Evolutionary conservation across 2,113 vertebrate genomes (phyloP), one percentile per base, ranked within the genome.

Genomic region (Haplochromis vanheusdeni): DNA sequence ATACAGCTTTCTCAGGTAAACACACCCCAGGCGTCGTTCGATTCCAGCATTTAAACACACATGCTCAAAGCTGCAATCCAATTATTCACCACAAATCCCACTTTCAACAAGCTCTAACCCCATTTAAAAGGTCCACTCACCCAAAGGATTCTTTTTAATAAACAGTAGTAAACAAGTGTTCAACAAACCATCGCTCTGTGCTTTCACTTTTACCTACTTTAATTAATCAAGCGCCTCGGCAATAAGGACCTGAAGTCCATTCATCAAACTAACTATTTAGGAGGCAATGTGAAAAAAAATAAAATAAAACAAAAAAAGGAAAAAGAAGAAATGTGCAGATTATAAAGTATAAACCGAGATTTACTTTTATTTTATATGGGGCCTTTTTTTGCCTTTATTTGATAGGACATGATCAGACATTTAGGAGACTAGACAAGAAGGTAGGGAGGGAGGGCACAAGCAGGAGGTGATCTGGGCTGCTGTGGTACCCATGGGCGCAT

Each of bases 91-190:
- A 13, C 75, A 26, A 92, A 91, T 82, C 45, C 83, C 82, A 90
- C 92, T 91, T 92, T 93, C 91, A 90, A 93, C 87, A 86, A 91
- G 92, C 75, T 79, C 90, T 90, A 89, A 95, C 93, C 93, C 92
- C 85, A 87, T 94, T 94, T 93, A 95, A 89, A 83, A 94, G 91
- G 91, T 95, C 88, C 90, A 51, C 82, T 79, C 88, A 92, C 93
- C 95, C 93, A 90, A 84, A 91, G 80, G 91, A 93, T 81, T 21
- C 75, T 91, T 92, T 93, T 92, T 93, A 94, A 95, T 94, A 95
- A 95, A 94, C 89, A 92, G 85, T 7, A 90, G 89, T 82, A 73
- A 93, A 92, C 83, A 91, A 93, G 82, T 90, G 91, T 91, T 84
- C 90, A 91, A 89, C 90, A 87, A 94, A 92, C 89, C 88, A 89